Evolutionary conservation across 2,113 vertebrate species (phyloP).

Genomic region (Pomatostomus ruficeps): DNA sequence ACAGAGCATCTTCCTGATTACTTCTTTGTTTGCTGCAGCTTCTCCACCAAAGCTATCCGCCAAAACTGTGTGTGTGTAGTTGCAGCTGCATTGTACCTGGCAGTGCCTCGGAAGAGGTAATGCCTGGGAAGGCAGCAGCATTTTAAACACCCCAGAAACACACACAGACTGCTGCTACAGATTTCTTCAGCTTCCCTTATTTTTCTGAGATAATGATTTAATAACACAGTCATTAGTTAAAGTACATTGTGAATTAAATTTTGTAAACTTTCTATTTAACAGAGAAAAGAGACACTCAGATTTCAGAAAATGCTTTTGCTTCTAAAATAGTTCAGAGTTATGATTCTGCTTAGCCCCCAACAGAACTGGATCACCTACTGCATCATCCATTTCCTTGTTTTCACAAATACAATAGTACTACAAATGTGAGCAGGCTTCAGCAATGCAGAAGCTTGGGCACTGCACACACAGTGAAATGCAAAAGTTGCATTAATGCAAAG

Average conservation of each 20-base stretch:
- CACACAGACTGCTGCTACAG: too few relatives aligned
- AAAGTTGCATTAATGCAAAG: neutral
- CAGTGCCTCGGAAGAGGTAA: too few relatives aligned
- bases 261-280: neutral
- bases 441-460: neutral
- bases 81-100: too few relatives aligned
- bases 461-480: neutral
- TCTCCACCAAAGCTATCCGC: too few relatives aligned
- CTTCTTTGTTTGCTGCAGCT: too few relatives aligned
- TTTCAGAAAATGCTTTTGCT: neutral
- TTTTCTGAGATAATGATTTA: neutral
- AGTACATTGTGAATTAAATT: neutral
- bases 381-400: neutral
- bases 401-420: neutral
- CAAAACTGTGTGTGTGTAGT: too few relatives aligned
- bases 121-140: too few relatives aligned
- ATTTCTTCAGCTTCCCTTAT: neutral
- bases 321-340: neutral
- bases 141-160: too few relatives aligned
- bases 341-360: neutral
- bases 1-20: too few relatives aligned
- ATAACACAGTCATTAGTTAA: neutral
- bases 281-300: neutral
- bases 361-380: neutral
- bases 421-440: neutral